Evolutionary conservation across 2,797 vertebrate genomes (phyloP), one percentile per base, ranked within the genome.

Genomic region (Cryptoblepharus egeriae): DNA sequence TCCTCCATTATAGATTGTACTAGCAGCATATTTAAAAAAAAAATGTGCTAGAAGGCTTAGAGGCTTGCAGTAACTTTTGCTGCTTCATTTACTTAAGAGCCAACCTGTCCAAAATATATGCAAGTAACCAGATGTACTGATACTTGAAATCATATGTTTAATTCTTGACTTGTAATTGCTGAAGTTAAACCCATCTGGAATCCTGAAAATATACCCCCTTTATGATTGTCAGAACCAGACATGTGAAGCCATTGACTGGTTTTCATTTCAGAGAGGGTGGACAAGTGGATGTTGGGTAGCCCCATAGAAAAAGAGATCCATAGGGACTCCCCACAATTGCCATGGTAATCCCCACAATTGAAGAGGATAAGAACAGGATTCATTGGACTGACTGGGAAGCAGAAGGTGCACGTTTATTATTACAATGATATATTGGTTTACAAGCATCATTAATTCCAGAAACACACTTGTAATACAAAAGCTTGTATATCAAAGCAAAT

Each of bases 1-100:
- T 7, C 57, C 57, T 58, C 6, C 57, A 79, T 68, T 70, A 75
- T 82, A 32, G 82, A 90, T 68, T 91, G 81, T 84, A 57, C 67
- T 42, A 5, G 35, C 20, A 5, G 35, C 20, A 32, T 32, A 45
- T 65, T 45, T 70, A 32, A 35, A 28, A 20, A 28, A 20, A 22
- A 58, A 73, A 9, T 13, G 15, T 55, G 3, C 4, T 52, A 49
- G 20, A 16, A 64, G 32, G 45, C 20, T 61, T 4, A 60, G 57
- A 69, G 35, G 28, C 39, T 72, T 77, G 68, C 58, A 77, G 28
- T 22, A 61, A 1, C 37, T 42, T 13, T 42, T 71, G 35, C 35
- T 16, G 49, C 49, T 52, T 52, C 42, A 68, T 57, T 28, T 42
- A 64, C 5, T 30, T 39, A 22, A 64, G 32, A 28, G 16, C 28